Base-by-base conservation (phyloP, 1,140 invertebrate species). In the Anadara kagoshimensis region DNA sequence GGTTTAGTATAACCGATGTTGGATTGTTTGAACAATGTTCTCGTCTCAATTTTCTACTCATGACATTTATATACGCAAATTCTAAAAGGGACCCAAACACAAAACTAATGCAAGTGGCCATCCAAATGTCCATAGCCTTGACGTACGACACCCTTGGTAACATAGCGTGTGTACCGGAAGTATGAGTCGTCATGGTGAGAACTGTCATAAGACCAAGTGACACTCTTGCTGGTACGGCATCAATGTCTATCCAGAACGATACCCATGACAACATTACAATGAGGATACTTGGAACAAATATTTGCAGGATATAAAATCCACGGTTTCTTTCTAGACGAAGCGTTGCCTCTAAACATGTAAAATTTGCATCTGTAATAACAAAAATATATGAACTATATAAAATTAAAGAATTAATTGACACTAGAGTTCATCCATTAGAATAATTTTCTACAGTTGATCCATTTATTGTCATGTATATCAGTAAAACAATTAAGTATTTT, bases 251-350 rank as follows among this genome's bases (percentile, higher is more conserved):
- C 96, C 96, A 98, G 87, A 98, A 98, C 0, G 95, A 96, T 0
- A 98, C 96, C 96, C 96, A 99, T 0, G 96, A 97, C 0, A 98
- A 90, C 0, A 97, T 94, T 0, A 98, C 97, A 70, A 98, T 96
- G 43, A 98, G 91, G 54, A 96, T 95, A 85, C 96, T 97, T 0
- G 97, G 97, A 36, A 97, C 92, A 88, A 97, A 98, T 7, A 97
- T 94, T 90, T 96, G 94, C 75, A 96, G 95, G 3, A 98, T 91
- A 89, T 98, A 98, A 86, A 97, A 98, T 53, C 96, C 95, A 5
- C 95, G 96, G 84, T 97, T 93, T 18, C 97, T 91, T 81, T 95
- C 94, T 8, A 98, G 91, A 86, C 95, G 95, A 89, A 98, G 97
- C 10, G 70, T 45, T 18, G 75, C 14, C 22, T 44, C 36, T 47